Evolutionary conservation across 2,113 vertebrate species (phyloP).

Genomic region (Tragelaphus strepsiceros): DNA sequence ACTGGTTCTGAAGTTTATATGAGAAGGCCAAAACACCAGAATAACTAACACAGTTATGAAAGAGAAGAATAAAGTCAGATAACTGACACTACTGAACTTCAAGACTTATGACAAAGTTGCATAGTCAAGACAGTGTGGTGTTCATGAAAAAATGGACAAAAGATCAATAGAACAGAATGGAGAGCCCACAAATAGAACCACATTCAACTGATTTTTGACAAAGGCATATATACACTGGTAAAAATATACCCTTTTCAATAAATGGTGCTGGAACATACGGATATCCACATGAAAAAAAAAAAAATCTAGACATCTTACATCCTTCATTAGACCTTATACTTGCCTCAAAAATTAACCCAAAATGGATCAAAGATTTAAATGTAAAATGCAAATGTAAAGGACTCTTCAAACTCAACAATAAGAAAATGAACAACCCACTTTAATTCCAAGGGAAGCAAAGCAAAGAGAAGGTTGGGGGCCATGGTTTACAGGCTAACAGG

Average conservation of each 20-base stretch:
- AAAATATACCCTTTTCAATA: background rate
- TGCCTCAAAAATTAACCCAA: background rate
- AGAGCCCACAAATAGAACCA: background rate
- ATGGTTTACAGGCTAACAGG: background rate
- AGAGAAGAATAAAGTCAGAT: background rate
- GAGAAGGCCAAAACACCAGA: background rate
- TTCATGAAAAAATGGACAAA: background rate
- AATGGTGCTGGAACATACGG: background rate
- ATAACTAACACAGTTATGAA: background rate
- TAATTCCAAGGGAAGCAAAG: background rate
- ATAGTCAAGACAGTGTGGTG: background rate
- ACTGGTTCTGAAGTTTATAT: background rate
- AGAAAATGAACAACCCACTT: background rate
- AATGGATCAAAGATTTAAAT: background rate
- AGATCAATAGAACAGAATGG: background rate
- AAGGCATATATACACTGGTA: background rate
- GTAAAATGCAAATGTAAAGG: background rate
- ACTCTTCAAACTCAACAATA: background rate
- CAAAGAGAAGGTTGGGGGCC: background rate
- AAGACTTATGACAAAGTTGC: background rate
- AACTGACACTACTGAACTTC: background rate
- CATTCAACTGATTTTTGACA: background rate
- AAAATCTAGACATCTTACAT: background rate
- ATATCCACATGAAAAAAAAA: background rate
- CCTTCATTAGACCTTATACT: background rate